phyloP scores from a whole-genome alignment of 1,140 invertebrate species.

The Armadillidium nasatum region DNA sequence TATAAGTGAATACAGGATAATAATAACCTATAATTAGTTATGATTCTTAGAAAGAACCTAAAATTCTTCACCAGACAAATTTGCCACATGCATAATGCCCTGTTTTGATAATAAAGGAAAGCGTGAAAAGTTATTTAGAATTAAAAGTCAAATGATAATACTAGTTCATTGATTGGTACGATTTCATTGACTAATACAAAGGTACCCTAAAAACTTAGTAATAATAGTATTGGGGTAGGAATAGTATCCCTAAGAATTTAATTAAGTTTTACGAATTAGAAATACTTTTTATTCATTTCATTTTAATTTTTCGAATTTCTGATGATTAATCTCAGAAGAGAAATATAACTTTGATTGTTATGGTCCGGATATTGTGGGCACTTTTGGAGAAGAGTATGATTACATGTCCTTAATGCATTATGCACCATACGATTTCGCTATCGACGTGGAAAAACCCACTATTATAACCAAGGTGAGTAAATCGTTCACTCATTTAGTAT shows the following conservation, averaged over 20 bases:
- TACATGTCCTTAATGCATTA: constrained; percentile 58
- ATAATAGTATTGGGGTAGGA: no score
- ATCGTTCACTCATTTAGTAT: constrained; percentile 17
- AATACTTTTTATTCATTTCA: neutral
- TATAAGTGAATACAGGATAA: no score
- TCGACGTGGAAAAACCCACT: constrained; percentile 48
- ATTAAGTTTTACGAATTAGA: neutral
- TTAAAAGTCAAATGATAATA: no score
- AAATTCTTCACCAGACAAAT: no score
- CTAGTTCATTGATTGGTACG: no score
- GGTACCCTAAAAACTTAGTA: no score
- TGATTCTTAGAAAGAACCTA: no score
- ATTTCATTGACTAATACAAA: no score
- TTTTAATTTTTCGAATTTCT: neutral
- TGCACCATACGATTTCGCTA: constrained; percentile 55
- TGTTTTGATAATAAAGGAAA: no score
- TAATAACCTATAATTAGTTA: no score
- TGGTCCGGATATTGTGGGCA: constrained; percentile 48
- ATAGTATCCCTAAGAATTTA: neutral
- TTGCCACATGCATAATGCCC: no score
- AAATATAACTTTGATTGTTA: constrained; percentile 54
- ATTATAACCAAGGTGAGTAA: constrained; percentile 53
- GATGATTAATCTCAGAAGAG: constrained; percentile 43
- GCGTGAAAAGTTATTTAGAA: no score
- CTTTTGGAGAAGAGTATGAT: constrained; percentile 54